A percentile compares a stretch with the other conserved stretches of the same genome.
phyloP scores from a whole-genome alignment of 2,888 invertebrate species.

The Gandaritis pyraliata region DNA sequence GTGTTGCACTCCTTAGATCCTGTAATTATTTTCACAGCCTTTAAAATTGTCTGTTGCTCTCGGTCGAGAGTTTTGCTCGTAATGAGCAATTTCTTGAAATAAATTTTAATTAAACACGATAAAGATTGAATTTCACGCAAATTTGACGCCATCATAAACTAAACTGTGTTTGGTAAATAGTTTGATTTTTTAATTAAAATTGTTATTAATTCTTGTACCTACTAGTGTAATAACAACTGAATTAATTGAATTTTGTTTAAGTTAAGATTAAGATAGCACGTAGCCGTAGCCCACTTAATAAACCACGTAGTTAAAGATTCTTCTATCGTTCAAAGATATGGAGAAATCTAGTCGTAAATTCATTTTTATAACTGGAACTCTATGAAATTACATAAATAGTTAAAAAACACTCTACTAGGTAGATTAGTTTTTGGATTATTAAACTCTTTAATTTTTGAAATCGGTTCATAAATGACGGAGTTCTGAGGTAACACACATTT shows the following conservation, averaged over 20 bases:
- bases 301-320: no score
- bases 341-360: no score
- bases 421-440: no score
- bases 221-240: constrained; percentile 24
- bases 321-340: no score
- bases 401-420: no score
- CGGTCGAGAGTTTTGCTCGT: constrained; percentile 35
- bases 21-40: constrained; percentile 62
- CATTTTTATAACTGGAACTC: no score
- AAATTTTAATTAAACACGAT: constrained; percentile 74
- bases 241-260: constrained; percentile 29
- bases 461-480: no score
- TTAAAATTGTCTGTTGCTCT: constrained; percentile 58
- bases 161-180: constrained; percentile 81
- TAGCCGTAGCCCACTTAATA: constrained; percentile 5
- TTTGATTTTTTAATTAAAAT: constrained; percentile 81
- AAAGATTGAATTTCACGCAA: constrained; percentile 79
- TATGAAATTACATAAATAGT: no score
- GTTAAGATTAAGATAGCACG: no score
- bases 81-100: constrained; percentile 60
- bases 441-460: no score
- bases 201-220: constrained; percentile 72
- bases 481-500: no score
- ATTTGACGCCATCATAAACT: constrained; percentile 78
- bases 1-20: constrained; percentile 32